Percentiles rank a stretch among this genome's conserved stretches.
These are phyloP conservation scores for Chrysomela aeneicollis DNA, from an alignment of 2,888 invertebrate genomes.

Conservation along the genomic window DNA sequence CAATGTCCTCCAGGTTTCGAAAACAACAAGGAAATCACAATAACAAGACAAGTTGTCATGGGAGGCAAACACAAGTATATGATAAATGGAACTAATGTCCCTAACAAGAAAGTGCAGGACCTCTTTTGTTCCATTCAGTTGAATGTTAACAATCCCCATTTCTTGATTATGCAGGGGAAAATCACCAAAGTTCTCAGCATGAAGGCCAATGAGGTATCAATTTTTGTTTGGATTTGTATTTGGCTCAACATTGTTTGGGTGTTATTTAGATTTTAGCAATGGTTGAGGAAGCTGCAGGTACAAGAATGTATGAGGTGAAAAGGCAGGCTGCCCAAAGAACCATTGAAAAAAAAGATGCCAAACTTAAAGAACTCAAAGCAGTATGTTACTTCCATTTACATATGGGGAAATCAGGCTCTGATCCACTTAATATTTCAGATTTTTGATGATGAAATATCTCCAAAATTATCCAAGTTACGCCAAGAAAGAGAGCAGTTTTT, in stretches of 20 bases:
- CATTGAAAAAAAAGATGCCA: constrained; percentile 92
- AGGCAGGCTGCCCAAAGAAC: constrained; percentile 85
- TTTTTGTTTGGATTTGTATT: not conserved
- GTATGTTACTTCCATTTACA: constrained; percentile 19
- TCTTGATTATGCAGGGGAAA: constrained; percentile 98
- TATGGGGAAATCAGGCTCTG: not conserved
- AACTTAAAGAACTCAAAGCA: constrained; percentile 77
- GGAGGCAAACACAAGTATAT: constrained; percentile 92
- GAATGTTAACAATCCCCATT: constrained; percentile 99
- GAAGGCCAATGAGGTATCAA: constrained; percentile 91
- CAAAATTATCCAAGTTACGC: constrained; percentile 84
- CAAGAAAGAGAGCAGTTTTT: constrained; percentile 85
- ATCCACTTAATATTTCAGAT: constrained; percentile 61
- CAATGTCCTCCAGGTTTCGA: constrained; percentile 93
- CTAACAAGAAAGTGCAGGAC: constrained; percentile 90
- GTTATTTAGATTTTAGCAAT: constrained; percentile 82
- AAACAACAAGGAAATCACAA: constrained; percentile 87
- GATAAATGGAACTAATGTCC: constrained; percentile 91
- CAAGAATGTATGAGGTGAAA: constrained; percentile 95
- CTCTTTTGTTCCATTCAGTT: constrained; percentile 96
- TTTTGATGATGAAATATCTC: constrained; percentile 86
- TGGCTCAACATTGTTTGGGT: constrained; percentile 10
- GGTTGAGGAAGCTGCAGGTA: constrained; percentile 99
- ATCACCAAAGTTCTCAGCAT: constrained; percentile 99
- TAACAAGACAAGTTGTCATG: constrained; percentile 89